Conservation (phyloP, 2,113 vertebrate genomes). For the Upupa epops region DNA sequence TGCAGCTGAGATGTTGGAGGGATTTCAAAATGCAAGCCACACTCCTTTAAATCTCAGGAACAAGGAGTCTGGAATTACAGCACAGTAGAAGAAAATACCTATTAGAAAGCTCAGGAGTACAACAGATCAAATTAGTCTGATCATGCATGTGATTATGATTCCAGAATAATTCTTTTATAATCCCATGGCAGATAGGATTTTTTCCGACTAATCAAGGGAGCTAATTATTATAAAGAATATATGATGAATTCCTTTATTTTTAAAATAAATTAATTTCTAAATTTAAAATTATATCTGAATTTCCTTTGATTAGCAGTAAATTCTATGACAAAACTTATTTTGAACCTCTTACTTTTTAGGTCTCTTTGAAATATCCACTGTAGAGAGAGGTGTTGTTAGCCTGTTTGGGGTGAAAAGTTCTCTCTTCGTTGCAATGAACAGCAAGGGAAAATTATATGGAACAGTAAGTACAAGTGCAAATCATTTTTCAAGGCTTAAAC, state of each 20-base stretch:
- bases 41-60: background rate
- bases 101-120: background rate
- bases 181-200: background rate
- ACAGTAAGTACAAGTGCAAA: conserved; percentile 83
- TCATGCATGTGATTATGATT: background rate
- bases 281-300: background rate
- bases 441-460: conserved; percentile 88
- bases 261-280: background rate
- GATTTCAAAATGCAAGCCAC: background rate
- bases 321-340: background rate
- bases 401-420: conserved; percentile 88
- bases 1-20: background rate
- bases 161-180: background rate
- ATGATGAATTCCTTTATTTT: background rate
- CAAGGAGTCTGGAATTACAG: background rate
- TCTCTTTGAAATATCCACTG: conserved; percentile 94
- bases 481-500: background rate
- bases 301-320: background rate
- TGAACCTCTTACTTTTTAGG: conserved; percentile 73
- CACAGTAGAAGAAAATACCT: background rate
- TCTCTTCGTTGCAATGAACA: conserved; percentile 93
- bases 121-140: background rate
- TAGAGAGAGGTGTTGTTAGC: conserved; percentile 93
- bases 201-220: background rate
- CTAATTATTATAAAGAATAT: background rate